Base-by-base conservation (phyloP, 2,113 vertebrate genomes). In the Phyllopteryx taeniolatus region DNA sequence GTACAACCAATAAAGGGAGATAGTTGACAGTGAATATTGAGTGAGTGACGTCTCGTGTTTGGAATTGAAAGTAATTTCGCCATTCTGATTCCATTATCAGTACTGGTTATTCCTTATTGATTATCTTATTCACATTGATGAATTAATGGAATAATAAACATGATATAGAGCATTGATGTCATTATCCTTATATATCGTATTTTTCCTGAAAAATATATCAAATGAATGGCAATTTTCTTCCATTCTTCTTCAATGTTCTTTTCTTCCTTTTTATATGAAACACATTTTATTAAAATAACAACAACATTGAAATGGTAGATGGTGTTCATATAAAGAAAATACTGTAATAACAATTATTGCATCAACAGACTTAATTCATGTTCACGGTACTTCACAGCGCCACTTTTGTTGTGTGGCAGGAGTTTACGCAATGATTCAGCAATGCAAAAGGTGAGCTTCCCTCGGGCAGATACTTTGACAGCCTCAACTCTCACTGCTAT, bases 371-470 rank as follows among this genome's bases (percentile, higher is more conserved):
- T 39, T 61, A 61, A 61, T 33, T 57, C n/a, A 15, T 59, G 79
- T 27, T 72, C 19, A 0, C 8, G 10, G 13, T 67, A 82, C 66
- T 73, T 77, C 83, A 91, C 84, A 90, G 77, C 77, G 77, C 62
- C n/a, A 68, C 84, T 79, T 87, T 89, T 91, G 90, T 90, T 89
- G 85, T 86, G 72, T 77, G 82, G 85, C 85, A 81, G 70, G 71
- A 84, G 83, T 88, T 85, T 86, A 86, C 81, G 84, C 84, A 90
- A 92, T 90, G 86, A 88, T 81, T 82, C 75, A 92, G 81, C 88
- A 87, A 90, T 90, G 85, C 87, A 83, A 73, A 80, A 91, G 88
- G 87, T 89, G 85, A 92, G 84, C 78, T 68, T 68, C 83, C 92
- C 89, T 68, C 69, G 67, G 87, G 88, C 89, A 0, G 54, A 80